These are phyloP conservation scores for Cordilura impudica DNA, from an alignment of 2,888 invertebrate species.

Conservation along the genomic window DNA sequence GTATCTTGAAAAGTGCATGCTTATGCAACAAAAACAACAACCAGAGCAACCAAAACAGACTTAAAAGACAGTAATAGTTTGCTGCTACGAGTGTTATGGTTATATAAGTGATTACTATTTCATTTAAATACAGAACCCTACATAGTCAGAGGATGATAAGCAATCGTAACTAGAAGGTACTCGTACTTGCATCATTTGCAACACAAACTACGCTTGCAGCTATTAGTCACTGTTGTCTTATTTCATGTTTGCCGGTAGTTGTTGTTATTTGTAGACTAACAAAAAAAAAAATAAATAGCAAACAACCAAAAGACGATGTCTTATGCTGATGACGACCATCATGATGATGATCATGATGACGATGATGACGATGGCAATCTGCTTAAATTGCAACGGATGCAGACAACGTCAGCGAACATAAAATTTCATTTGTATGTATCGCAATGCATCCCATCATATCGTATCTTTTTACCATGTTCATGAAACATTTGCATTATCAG, in stretches of 20 bases:
- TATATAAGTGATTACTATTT: constrained; percentile 19
- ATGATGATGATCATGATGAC: neutral
- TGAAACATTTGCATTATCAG: constrained; percentile 40
- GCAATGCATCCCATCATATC: neutral
- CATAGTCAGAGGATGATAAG: neutral
- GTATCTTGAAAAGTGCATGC: neutral
- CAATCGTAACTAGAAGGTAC: neutral
- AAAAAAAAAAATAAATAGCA: neutral
- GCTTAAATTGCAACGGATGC: constrained; percentile 26
- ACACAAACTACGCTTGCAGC: neutral
- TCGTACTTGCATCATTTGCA: neutral
- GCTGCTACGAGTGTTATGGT: constrained; percentile 23
- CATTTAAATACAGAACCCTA: constrained; percentile 17
- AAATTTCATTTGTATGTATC: constrained; percentile 27
- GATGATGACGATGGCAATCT: constrained; percentile 1
- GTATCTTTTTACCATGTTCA: neutral
- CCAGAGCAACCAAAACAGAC: neutral
- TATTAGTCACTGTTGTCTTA: constrained; percentile 6
- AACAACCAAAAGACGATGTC: neutral
- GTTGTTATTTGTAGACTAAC: neutral
- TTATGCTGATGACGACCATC: neutral
- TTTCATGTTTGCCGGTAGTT: constrained; percentile 22
- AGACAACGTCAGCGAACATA: constrained; percentile 28
- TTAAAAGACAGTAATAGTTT: constrained; percentile 4
- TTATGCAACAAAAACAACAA: neutral